Percentiles rank a stretch among this genome's conserved stretches.
Evolutionary conservation across 2,113 vertebrate genomes (phyloP).

Genomic region (Prunella himalayana): DNA sequence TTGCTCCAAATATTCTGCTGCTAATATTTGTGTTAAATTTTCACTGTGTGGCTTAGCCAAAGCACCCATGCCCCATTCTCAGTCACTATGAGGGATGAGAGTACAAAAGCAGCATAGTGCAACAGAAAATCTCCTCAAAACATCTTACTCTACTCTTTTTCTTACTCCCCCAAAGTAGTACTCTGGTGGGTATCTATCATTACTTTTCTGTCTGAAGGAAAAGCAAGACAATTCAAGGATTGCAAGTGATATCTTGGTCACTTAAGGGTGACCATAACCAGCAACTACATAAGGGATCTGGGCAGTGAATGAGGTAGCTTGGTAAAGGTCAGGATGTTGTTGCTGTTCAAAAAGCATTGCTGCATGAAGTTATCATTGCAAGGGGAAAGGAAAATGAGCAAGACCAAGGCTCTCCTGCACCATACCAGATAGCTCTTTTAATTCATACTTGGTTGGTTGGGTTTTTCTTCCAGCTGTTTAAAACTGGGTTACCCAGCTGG

Average conservation of each 20-base stretch:
- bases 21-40: background rate
- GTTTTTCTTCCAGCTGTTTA: background rate
- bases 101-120: background rate
- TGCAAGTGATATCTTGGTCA: background rate
- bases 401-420: background rate
- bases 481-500: background rate
- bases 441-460: background rate
- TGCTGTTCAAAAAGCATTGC: background rate
- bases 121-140: background rate
- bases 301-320: background rate
- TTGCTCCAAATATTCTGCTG: background rate
- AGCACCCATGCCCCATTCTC: fast-evolving
- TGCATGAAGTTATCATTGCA: background rate
- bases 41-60: background rate
- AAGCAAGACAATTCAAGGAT: background rate
- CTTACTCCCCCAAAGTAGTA: background rate
- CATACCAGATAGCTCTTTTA: background rate
- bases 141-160: background rate
- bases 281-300: background rate
- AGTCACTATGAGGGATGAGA: background rate
- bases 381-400: background rate
- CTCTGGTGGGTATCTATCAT: background rate
- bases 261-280: background rate
- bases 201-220: background rate
- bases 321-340: background rate